Evolutionary conservation across 2,888 invertebrate species (phyloP).

Genomic region (Syrphus vitripennis): DNA sequence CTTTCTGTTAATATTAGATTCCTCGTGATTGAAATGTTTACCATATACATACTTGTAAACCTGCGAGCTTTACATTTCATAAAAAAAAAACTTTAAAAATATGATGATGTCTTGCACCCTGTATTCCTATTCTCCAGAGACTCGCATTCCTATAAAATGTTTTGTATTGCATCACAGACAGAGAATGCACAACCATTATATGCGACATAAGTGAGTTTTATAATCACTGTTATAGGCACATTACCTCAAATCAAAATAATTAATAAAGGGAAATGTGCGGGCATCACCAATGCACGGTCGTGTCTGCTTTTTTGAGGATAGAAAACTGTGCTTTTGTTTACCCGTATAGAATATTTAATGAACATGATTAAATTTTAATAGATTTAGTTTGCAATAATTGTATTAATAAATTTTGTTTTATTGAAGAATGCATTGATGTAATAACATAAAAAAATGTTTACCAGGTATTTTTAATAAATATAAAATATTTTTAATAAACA

Average conservation of each 20-base stretch:
- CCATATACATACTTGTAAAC: too few species aligned
- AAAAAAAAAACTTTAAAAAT: too few species aligned
- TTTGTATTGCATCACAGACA: slow-evolving; percentile 14
- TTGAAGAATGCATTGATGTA: neutral
- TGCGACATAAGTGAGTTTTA: neutral
- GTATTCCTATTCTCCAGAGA: neutral
- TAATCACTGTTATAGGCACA: slow-evolving; percentile 30
- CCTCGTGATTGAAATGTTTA: too few species aligned
- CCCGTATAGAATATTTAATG: slow-evolving; percentile 40
- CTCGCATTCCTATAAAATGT: neutral
- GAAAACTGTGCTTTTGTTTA: slow-evolving; percentile 14
- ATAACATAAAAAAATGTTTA: too few species aligned
- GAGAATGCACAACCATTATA: neutral
- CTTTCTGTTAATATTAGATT: too few species aligned
- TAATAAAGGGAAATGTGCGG: slow-evolving; percentile 57
- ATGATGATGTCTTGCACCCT: neutral
- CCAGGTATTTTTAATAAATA: too few species aligned
- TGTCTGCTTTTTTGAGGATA: slow-evolving; percentile 19
- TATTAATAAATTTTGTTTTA: neutral
- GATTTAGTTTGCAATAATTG: neutral
- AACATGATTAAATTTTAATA: slow-evolving; percentile 31
- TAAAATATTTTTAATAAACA: too few species aligned
- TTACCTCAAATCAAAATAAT: slow-evolving; percentile 54
- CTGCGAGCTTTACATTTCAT: too few species aligned
- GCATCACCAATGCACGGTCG: slow-evolving; percentile 40